Base-by-base conservation (phyloP, 2,888 invertebrate genomes). In the Drosophila affinis region DNA sequence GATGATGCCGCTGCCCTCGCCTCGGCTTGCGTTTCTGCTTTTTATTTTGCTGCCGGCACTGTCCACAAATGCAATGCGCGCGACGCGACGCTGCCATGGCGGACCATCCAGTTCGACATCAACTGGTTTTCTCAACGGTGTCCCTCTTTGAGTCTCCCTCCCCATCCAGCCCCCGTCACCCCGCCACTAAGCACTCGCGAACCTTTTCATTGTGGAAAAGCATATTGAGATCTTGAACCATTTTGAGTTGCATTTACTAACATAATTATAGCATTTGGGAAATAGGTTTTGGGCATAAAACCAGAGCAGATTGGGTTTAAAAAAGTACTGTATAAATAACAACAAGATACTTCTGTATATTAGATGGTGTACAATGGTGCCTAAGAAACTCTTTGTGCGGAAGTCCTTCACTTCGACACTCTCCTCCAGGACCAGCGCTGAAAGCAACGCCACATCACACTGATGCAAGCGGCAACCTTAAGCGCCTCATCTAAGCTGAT, bases 1-100 rank as follows among this genome's bases (percentile, higher is more conserved):
- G 54, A 18, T 32, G 34, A 34, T 29, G 17, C 51, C 53, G 48
- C 68, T 54, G 55, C 56, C 34, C 51, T 48, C 61, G 57, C 52
- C 52, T 56, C 52, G 62, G 62, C 51, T 70, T 70, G 79, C 70
- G 64, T 57, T 79, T 65, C 87, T 77, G 80, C 80, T 78, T 82
- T 82, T 82, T 77, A 79, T 78, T 81, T 74, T 51, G 76, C 76
- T 75, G 76, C 72, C 71, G 79, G 86, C 82, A 62, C 60, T 83
- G 83, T 76, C 76, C 84, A 77, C 80, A 74, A 78, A 67, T 68
- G 67, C 62, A 60, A 70, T 75, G 73, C 78, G 75, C 77, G 75
- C 72, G 76, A 77, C 77, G 75, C 72, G 76, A 64, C 62, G 67
- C 52, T 59, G 76, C 62, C 61, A 79, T 81, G 72, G 76, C 78